Conservation (phyloP, 2,888 invertebrate species). For the Catocala sponsa region DNA sequence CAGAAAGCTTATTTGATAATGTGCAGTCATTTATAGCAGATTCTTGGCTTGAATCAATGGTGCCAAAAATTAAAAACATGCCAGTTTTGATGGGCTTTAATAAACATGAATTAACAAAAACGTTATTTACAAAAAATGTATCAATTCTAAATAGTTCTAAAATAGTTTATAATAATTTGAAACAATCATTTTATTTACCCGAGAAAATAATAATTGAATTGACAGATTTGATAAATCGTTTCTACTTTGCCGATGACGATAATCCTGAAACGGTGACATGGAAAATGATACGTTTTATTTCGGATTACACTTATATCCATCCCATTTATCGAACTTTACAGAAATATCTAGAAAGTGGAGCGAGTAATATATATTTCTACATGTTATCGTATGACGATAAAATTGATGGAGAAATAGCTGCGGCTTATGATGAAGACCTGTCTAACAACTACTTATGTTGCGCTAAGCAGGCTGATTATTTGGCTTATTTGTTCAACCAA, state of each 20-base stretch:
- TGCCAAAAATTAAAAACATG: constrained; percentile 11
- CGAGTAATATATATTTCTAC: constrained; percentile 61
- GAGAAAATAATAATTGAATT: constrained; percentile 34
- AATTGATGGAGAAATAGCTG: not conserved
- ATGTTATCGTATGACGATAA: constrained; percentile 61
- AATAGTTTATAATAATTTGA: not conserved
- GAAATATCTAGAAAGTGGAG: constrained; percentile 52
- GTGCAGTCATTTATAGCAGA: constrained; percentile 4
- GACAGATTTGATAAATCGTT: constrained; percentile 48
- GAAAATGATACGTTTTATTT: constrained; percentile 57
- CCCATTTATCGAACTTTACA: constrained; percentile 59
- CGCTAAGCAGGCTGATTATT: constrained; percentile 67
- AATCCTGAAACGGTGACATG: constrained; percentile 35
- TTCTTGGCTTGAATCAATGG: constrained; percentile 8
- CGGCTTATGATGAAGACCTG: constrained; percentile 9
- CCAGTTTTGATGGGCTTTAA: constrained; percentile 14
- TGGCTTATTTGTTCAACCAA: constrained; percentile 62
- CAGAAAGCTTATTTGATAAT: constrained; percentile 9
- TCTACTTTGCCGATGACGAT: constrained; percentile 63
- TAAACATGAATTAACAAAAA: constrained; percentile 48
- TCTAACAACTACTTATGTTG: constrained; percentile 4
- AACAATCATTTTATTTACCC: constrained; percentile 42
- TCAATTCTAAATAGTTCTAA: not conserved
- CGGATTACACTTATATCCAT: constrained; percentile 61
- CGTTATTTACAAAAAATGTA: too few species aligned